These are phyloP conservation scores for Camelus dromedarius DNA, from an alignment of 2,113 vertebrate species.

Conservation along the genomic window DNA sequence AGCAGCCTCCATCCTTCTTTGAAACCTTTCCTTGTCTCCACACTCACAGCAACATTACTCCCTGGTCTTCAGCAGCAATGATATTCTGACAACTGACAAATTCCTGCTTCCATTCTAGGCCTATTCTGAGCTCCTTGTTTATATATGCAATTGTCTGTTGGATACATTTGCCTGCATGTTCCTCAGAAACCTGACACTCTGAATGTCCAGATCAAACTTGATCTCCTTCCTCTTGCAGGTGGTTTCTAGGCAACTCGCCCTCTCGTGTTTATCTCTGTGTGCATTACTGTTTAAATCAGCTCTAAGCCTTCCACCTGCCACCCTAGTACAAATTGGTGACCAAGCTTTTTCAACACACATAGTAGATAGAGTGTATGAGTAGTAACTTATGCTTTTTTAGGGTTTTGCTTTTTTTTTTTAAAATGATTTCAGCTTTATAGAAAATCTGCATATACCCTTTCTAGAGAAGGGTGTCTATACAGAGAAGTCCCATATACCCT, in stretches of 20 bases:
- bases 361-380: not conserved
- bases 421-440: not conserved
- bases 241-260: not conserved
- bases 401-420: not conserved
- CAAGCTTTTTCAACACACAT: not conserved
- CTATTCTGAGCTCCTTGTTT: not conserved
- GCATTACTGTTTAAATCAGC: conserved; percentile 9
- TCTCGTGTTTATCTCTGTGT: conserved; percentile 9
- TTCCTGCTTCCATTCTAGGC: not conserved
- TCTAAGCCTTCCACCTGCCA: not conserved
- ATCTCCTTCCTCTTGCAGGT: not conserved
- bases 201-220: conserved; percentile 1
- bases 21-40: not conserved
- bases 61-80: not conserved
- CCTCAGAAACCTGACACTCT: conserved; percentile 8
- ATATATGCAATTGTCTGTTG: not conserved
- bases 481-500: not conserved
- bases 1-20: not conserved
- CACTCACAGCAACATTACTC: not conserved
- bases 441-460: not conserved
- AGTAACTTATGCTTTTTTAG: not conserved
- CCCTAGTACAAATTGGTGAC: not conserved
- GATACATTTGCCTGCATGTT: not conserved
- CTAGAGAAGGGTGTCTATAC: not conserved
- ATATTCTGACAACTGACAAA: not conserved